phyloP scores from a whole-genome alignment of 1,140 invertebrate genomes.

The Drosophila kepulauana region DNA sequence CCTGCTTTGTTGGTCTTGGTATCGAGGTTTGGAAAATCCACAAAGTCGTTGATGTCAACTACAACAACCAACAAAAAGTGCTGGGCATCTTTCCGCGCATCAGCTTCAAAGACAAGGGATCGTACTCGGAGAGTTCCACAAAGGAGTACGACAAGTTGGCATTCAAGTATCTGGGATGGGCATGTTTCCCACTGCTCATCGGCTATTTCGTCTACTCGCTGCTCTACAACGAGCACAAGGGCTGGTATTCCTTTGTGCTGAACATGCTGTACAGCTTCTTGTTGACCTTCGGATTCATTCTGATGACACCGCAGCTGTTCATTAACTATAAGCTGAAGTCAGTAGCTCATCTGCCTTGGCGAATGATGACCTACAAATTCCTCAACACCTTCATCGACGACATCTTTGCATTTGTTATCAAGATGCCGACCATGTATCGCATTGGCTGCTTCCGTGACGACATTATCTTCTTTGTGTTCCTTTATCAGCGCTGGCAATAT shows the following conservation, averaged over 20 bases:
- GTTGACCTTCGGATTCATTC: constrained; percentile 99
- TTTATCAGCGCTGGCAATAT: constrained; percentile 99
- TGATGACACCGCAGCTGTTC: constrained; percentile 99
- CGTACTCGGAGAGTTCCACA: constrained; percentile 98
- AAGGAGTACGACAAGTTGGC: constrained; percentile 97
- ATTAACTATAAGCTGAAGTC: constrained; percentile 99
- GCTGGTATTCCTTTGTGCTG: constrained; percentile 98
- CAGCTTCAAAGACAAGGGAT: constrained; percentile 96
- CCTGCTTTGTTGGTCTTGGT: constrained; percentile 96
- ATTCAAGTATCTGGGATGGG: constrained; percentile 98
- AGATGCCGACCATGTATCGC: constrained; percentile 99
- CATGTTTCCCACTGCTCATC: constrained; percentile 95
- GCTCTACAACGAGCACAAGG: constrained; percentile 98
- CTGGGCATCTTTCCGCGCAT: constrained; percentile 94
- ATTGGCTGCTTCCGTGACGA: constrained; percentile 98
- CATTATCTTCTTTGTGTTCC: constrained; percentile 99
- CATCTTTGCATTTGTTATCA: constrained; percentile 99
- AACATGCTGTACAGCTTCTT: constrained; percentile 99
- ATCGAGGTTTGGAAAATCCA: constrained; percentile 99
- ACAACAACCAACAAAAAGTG: constrained; percentile 90
- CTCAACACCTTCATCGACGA: constrained; percentile 99
- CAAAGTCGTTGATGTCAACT: constrained; percentile 95
- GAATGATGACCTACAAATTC: constrained; percentile 99
- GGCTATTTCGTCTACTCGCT: constrained; percentile 98
- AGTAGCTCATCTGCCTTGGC: constrained; percentile 99